Evolutionary conservation across 1,140 invertebrate genomes (phyloP).

Genomic region (Apocrypta bakeri): DNA sequence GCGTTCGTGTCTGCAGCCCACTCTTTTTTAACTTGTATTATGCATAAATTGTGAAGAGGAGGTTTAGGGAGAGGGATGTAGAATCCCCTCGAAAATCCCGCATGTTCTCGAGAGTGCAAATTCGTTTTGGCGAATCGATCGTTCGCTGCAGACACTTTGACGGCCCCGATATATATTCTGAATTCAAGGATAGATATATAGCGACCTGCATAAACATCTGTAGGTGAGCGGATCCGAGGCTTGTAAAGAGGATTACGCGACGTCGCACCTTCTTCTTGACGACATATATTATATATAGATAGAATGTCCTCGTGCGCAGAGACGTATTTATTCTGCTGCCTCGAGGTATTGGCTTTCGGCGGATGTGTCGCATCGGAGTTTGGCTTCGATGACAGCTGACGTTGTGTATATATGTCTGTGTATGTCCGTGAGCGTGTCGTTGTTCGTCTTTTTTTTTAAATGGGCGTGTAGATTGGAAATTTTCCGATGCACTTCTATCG

Average conservation of each 20-base stretch:
- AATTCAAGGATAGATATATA: slow-evolving; percentile 10
- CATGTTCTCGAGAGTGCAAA: background rate
- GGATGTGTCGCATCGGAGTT: background rate
- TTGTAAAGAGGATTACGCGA: slow-evolving; percentile 12
- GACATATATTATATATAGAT: background rate
- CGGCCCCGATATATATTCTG: slow-evolving; percentile 5
- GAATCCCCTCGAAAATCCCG: background rate
- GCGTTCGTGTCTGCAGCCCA: no score
- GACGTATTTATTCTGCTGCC: background rate
- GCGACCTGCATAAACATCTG: slow-evolving; percentile 5
- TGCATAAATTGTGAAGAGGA: background rate
- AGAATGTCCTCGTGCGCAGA: background rate
- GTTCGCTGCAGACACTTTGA: background rate
- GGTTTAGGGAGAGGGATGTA: no score
- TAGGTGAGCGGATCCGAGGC: background rate
- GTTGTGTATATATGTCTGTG: background rate
- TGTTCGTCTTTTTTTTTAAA: background rate
- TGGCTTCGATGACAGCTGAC: background rate
- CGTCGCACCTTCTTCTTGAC: background rate
- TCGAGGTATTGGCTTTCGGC: no score
- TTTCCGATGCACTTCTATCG: background rate
- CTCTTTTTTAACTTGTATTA: background rate
- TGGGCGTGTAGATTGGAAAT: background rate
- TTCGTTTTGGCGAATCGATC: background rate
- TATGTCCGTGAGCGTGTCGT: no score